Base-by-base conservation (phyloP, 2,888 invertebrate species). In the Philopedon plagiatum region DNA sequence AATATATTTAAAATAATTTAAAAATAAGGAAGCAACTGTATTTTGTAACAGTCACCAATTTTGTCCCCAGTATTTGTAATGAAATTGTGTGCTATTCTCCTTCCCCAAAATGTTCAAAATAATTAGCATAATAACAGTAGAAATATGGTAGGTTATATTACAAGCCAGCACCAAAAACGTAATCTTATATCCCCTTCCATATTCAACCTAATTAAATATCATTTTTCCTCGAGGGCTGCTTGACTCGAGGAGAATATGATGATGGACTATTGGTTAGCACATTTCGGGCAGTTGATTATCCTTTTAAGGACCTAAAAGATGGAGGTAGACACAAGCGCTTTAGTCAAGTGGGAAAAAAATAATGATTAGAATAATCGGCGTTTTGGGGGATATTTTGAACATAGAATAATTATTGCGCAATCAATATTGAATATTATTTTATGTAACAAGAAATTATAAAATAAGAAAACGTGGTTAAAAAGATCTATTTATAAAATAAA, bases 281-380 rank as follows among this genome's bases (percentile, higher is more conserved):
- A 46, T 15, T 63, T 49, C 29, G 15, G 51, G 21, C 63, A 63
- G 63, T 73, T 63, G 51, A 63, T 63, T 63, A 63, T 76, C 64
- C 75, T 74, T 54, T 18, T 54, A 54, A 54, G 26, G 15, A 15
- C 19, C 15, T 29, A 26, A 32, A 32, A 23, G 54, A 54, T 26
- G 54, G 26, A 54, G 26, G 29, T 54, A 29, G 54, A 54, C 26
- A 54, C 11, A 54, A 54, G 18, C 32, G 23, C n/a, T 32, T 15
- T 29, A 32, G 29, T 15, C 15, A n/a, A 21, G 32, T 7, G 5
- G 2, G 26, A 26, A 32, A 32, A 54, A 15, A 44, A 44, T 44
- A 9, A 44, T 44, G 44, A 19, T 44, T 5, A 19, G n/a, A 44
- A 44, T 19, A 9, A 8, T 15, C 19, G 9, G n/a, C n/a, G n/a